These are phyloP conservation scores for Trachymyrmex cornetzi DNA, from an alignment of 1,140 invertebrate species.

Conservation along the genomic window DNA sequence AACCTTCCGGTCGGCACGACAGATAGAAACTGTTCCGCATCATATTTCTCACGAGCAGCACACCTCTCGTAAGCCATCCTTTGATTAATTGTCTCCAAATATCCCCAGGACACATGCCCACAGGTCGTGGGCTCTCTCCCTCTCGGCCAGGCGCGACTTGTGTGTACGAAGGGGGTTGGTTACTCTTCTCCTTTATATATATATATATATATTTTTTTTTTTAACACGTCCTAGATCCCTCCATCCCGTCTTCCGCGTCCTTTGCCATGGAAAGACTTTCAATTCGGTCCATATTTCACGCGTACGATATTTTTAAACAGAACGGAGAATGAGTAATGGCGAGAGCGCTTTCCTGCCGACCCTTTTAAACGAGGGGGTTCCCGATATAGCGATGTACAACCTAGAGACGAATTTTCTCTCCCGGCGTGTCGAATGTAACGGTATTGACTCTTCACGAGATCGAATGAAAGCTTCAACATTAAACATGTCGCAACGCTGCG, in stretches of 20 bases:
- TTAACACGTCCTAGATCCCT: constrained; percentile 68
- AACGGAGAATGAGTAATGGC: constrained; percentile 76
- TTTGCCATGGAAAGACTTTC: constrained; percentile 72
- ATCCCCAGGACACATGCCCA: constrained; percentile 63
- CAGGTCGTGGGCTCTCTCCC: constrained; percentile 59
- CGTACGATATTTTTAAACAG: constrained; percentile 77
- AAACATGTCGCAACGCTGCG: constrained; percentile 31
- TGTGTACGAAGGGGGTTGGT: constrained; percentile 71
- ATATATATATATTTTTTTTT: constrained; percentile 49
- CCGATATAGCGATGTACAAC: constrained; percentile 60
- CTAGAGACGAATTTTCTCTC: constrained; percentile 56
- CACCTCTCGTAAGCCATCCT: constrained; percentile 76
- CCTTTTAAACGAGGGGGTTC: constrained; percentile 55
- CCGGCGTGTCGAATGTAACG: constrained; percentile 42
- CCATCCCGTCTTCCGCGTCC: constrained; percentile 41
- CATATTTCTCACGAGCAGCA: constrained; percentile 83
- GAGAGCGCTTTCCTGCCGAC: constrained; percentile 55
- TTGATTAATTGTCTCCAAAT: constrained; percentile 82
- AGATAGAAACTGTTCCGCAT: constrained; percentile 78
- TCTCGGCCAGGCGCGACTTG: constrained; percentile 50
- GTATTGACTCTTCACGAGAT: constrained; percentile 57
- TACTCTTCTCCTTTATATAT: constrained; percentile 61
- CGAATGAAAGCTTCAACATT: constrained; percentile 43
- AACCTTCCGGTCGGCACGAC: constrained; percentile 62
- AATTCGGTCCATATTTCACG: constrained; percentile 80